A percentile compares a stretch with the other conserved stretches of the same genome.
Conservation (phyloP, 1,140 invertebrate genomes). For the Drosophila pseudoananassae region DNA sequence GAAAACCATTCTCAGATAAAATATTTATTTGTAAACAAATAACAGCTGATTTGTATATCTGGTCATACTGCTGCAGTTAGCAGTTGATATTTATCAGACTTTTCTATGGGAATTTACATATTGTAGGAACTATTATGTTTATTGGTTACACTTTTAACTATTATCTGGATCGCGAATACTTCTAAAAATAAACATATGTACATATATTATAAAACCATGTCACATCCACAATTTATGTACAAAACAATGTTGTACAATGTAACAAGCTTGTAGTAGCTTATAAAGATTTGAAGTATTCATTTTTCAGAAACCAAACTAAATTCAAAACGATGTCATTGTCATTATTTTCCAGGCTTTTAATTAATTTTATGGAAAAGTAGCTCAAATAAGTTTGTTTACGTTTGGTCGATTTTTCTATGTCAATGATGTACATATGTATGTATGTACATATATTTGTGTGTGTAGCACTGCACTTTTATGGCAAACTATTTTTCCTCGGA, state of each 20-base stretch:
- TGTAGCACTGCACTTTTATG: background rate
- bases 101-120: background rate
- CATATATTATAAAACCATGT: background rate
- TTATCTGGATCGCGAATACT: background rate
- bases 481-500: background rate
- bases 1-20: background rate
- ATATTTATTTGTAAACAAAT: background rate
- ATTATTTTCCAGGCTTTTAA: no score
- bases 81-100: background rate
- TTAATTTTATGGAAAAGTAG: background rate
- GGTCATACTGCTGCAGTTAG: background rate
- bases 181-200: background rate
- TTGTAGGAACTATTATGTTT: background rate
- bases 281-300: background rate
- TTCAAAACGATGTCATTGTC: background rate
- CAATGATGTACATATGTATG: background rate
- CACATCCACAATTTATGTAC: background rate
- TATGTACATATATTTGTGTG: background rate
- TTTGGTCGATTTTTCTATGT: background rate
- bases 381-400: slow-evolving; percentile 7
- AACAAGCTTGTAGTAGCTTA: no score
- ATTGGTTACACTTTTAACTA: no score
- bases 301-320: background rate
- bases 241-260: no score
- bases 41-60: background rate